Conservation (phyloP, 1,140 invertebrate genomes). For the Phocides pigmalion region DNA sequence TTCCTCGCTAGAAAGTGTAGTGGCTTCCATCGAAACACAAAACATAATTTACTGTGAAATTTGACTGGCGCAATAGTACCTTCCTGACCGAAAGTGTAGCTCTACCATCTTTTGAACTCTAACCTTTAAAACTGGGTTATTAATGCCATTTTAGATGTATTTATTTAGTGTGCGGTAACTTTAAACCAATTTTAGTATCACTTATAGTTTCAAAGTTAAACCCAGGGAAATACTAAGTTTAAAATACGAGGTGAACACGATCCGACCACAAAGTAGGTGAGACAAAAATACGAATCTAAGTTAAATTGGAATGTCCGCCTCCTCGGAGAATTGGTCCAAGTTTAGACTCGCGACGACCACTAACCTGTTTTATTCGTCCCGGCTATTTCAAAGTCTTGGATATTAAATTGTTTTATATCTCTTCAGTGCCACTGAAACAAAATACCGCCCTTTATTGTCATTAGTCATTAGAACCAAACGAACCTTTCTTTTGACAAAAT, state of each 20-base stretch:
- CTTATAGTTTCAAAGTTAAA: not conserved
- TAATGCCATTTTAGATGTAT: too few relatives aligned
- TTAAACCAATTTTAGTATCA: not conserved
- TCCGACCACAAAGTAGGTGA: conserved; percentile 21
- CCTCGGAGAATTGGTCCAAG: conserved; percentile 22
- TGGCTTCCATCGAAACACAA: too few relatives aligned
- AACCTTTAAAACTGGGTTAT: too few relatives aligned
- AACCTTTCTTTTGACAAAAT: too few relatives aligned
- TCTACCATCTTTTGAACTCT: not conserved
- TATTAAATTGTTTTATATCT: conserved; percentile 1
- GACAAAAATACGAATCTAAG: conserved; percentile 29
- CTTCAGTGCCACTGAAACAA: not conserved
- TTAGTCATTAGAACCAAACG: not conserved
- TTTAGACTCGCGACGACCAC: conserved; percentile 20
- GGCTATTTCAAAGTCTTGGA: conserved; percentile 9
- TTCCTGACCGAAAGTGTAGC: too few relatives aligned
- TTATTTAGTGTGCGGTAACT: not conserved
- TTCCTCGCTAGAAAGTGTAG: too few relatives aligned
- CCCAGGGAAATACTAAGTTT: not conserved
- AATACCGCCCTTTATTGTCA: not conserved
- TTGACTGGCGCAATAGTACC: too few relatives aligned
- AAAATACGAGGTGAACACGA: conserved; percentile 13
- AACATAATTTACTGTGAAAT: too few relatives aligned
- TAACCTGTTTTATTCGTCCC: conserved; percentile 18
- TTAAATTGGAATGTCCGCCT: conserved; percentile 30